phyloP scores from a whole-genome alignment of 2,888 invertebrate genomes.

The Antheraea assamensis region DNA sequence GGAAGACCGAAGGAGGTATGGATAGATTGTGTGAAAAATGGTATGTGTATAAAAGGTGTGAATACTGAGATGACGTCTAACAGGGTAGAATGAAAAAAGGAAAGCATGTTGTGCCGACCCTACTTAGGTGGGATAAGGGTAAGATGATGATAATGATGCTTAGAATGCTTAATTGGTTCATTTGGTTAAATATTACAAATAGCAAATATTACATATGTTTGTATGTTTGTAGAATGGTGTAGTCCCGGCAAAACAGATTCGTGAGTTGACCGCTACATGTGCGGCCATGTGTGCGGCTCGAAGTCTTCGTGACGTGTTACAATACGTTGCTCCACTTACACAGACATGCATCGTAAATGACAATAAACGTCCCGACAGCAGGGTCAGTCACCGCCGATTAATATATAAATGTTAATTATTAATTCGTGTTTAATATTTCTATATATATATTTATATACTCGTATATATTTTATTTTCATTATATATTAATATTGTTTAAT shows the following conservation, averaged over 20 bases:
- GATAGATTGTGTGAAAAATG: too few relatives aligned
- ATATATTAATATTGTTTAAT: neutral
- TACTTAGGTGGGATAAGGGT: too few relatives aligned
- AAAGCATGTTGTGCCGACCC: too few relatives aligned
- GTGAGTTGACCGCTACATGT: constrained; percentile 85
- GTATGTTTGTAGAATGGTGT: constrained; percentile 55
- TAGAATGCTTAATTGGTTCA: too few relatives aligned
- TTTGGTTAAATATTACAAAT: too few relatives aligned
- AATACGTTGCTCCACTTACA: constrained; percentile 69
- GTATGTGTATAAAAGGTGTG: too few relatives aligned
- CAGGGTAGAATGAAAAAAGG: too few relatives aligned
- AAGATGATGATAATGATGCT: too few relatives aligned
- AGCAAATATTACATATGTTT: neutral
- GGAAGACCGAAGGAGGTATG: too few relatives aligned
- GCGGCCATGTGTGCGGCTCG: constrained; percentile 89
- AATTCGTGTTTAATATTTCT: neutral
- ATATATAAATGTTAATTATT: neutral
- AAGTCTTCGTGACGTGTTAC: constrained; percentile 67
- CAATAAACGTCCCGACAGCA: constrained; percentile 51
- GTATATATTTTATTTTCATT: neutral
- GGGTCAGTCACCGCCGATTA: constrained; percentile 40
- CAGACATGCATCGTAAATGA: constrained; percentile 51
- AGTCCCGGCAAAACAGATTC: constrained; percentile 53
- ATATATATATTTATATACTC: too few relatives aligned
- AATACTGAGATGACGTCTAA: too few relatives aligned